Evolutionary conservation across 23 tunicate genomes (phyloP).

Genomic region (Styela clava): DNA sequence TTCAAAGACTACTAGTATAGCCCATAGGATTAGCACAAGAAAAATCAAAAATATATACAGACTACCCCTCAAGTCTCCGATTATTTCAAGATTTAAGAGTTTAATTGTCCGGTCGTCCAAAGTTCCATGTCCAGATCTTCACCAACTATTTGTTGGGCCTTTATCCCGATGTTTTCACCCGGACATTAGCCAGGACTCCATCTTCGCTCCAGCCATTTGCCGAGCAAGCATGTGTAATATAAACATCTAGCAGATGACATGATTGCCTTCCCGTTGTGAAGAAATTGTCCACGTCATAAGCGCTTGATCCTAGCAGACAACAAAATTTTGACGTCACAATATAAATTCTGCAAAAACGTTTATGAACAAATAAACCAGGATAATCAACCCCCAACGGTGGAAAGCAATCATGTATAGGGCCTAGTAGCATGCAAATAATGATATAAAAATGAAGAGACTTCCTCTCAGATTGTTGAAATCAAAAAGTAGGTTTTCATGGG

Average conservation of each 20-base stretch:
- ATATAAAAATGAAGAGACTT: too few relatives aligned
- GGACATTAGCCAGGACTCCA: neutral
- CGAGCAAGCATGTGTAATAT: neutral
- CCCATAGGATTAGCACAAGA: too few relatives aligned
- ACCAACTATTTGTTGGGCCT: conserved; percentile 32
- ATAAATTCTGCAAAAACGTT: neutral
- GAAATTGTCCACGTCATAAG: neutral
- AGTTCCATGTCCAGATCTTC: too few relatives aligned
- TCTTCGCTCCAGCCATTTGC: conserved; percentile 15
- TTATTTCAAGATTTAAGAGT: too few relatives aligned
- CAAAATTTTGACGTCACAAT: neutral
- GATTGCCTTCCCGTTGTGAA: neutral
- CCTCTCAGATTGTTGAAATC: too few relatives aligned
- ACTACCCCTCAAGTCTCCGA: too few relatives aligned
- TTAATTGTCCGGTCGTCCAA: too few relatives aligned
- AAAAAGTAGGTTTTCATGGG: too few relatives aligned
- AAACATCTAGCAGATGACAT: neutral
- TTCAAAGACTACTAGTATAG: too few relatives aligned
- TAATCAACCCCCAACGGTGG: neutral
- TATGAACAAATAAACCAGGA: too few relatives aligned
- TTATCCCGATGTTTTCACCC: neutral
- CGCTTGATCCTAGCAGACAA: neutral
- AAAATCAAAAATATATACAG: too few relatives aligned
- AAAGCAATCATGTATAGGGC: neutral
- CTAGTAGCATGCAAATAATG: neutral